Conservation (phyloP, 2,888 invertebrate genomes). For the Epinotia demarniana region DNA sequence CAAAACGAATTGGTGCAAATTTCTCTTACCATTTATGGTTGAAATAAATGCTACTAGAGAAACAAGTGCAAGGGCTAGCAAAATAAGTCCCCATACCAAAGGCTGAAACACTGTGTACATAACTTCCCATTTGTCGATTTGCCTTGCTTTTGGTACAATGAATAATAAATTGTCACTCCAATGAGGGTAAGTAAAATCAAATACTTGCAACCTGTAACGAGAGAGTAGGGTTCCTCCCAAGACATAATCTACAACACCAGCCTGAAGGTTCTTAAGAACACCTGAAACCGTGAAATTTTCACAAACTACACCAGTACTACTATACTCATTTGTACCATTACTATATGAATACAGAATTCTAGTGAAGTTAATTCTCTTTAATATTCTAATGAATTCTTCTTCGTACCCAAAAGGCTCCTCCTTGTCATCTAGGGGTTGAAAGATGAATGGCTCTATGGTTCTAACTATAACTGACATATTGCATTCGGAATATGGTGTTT, state of each 20-base stretch:
- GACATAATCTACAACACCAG: conserved; percentile 31
- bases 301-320: conserved; percentile 21
- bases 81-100: conserved; percentile 33
- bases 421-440: background rate
- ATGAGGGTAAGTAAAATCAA: conserved; percentile 45
- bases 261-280: conserved; percentile 21
- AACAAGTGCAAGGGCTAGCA: conserved; percentile 7
- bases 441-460: conserved; percentile 22
- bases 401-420: conserved; percentile 36
- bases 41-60: conserved; percentile 23
- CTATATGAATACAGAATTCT: conserved; percentile 30
- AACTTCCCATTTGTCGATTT: conserved; percentile 41
- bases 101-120: conserved; percentile 37
- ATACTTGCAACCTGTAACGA: conserved; percentile 30
- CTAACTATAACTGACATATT: conserved; percentile 35
- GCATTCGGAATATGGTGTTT: conserved; percentile 40
- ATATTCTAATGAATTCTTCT: conserved; percentile 39
- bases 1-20: background rate
- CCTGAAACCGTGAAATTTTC: conserved; percentile 41
- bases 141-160: conserved; percentile 37
- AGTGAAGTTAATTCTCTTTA: conserved; percentile 26
- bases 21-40: conserved; percentile 17
- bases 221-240: conserved; percentile 35
- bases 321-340: background rate
- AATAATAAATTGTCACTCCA: conserved; percentile 32